Evolutionary conservation across 2,797 vertebrate species (phyloP).

Genomic region (Cephalopachus bancanus): DNA sequence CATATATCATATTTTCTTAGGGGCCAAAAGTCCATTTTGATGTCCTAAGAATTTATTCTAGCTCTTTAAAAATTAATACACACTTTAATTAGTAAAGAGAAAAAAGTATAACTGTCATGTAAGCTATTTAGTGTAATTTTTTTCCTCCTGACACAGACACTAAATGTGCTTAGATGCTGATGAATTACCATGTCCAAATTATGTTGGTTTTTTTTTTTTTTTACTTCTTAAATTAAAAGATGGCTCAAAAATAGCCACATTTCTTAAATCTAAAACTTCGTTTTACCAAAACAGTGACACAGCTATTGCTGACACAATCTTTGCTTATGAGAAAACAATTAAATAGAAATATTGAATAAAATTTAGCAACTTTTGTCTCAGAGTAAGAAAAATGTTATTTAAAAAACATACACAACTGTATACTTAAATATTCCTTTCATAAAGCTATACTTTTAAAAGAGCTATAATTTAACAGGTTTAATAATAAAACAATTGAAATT

Average conservation of each 20-base stretch:
- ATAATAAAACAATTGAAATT: slow-evolving; percentile 29
- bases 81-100: not conserved
- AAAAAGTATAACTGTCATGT: not conserved
- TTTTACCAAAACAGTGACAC: not conserved
- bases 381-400: not conserved
- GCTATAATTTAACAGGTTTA: not conserved
- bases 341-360: slow-evolving; percentile 9
- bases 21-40: not conserved
- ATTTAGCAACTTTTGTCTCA: not conserved
- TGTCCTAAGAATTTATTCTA: not conserved
- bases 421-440: not conserved
- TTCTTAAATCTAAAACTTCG: not conserved
- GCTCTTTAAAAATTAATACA: slow-evolving; percentile 19
- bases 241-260: not conserved
- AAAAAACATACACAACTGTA: not conserved
- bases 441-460: not conserved
- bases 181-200: not conserved
- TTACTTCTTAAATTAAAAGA: not conserved
- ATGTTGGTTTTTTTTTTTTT: not conserved
- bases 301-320: not conserved
- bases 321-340: slow-evolving; percentile 31
- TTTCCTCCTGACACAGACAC: not conserved
- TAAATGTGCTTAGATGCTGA: not conserved
- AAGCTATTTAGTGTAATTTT: not conserved
- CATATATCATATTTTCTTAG: not conserved